Base-by-base conservation (phyloP, 2,113 vertebrate genomes). In the Bubo blakistoni region DNA sequence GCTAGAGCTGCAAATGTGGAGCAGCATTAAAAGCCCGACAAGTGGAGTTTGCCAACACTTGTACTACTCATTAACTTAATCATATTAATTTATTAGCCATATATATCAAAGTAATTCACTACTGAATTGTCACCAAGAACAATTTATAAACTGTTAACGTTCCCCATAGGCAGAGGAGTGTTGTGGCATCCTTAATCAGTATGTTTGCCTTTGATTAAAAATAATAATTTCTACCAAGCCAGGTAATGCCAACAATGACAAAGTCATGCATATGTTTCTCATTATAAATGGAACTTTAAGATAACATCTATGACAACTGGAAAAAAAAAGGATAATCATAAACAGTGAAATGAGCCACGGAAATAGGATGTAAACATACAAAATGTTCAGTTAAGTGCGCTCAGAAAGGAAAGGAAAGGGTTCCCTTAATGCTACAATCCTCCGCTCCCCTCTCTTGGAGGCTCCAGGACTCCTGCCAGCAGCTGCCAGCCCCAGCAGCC, bases 81-180 rank as follows among this genome's bases (percentile, higher is more conserved):
- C 96, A 97, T 97, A 98, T 98, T 98, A 98, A 98, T 98, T 97
- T 96, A 98, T 98, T 97, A 98, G 95, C 92, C 88, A 96, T 97
- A 97, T 97, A 96, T 97, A 97, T 97, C 98, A 98, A 97, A 98
- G 96, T 92, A 96, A 97, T 97, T 97, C 96, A 95, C 96, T 95
- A 86, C 96, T 96, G 92, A 97, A 95, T 94, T 97, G 95, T 97
- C 96, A 98, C 76, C 74, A 86, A 77, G 61, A 98, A 98, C 72
- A 95, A 97, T 97, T 97, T 97, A 95, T 94, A 97, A 96, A 94
- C 94, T 95, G 82, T 87, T 95, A 93, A 73, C 2, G 19, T 91
- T 98, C 87, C 94, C 92, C 71, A 86, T 54, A 77, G 81, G 86
- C 81, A 94, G 92, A 88, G 65, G 65, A 96, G 81, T 52, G 74